These are phyloP conservation scores for Heliconius erato DNA, from an alignment of 2,888 invertebrate species.

Conservation along the genomic window DNA sequence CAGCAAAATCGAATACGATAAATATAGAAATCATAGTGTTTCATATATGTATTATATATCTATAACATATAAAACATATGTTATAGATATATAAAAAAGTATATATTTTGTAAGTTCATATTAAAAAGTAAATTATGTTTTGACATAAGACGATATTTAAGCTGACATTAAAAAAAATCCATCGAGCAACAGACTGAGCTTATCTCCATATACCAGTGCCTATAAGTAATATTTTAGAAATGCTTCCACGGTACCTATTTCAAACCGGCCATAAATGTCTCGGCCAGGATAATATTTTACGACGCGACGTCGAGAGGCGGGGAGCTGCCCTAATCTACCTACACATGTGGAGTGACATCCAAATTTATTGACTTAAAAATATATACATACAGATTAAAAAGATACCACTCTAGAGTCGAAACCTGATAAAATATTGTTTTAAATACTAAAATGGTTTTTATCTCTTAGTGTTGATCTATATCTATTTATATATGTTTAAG, in stretches of 20 bases:
- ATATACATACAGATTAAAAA: constrained; percentile 81
- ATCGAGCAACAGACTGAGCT: constrained; percentile 37
- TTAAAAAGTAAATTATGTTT: constrained; percentile 3
- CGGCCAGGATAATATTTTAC: constrained; percentile 83
- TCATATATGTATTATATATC: background rate
- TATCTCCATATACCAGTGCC: constrained; percentile 44
- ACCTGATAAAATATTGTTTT: constrained; percentile 46
- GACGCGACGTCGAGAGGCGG: constrained; percentile 71
- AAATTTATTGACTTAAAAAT: constrained; percentile 85
- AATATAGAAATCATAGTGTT: background rate
- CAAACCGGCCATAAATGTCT: constrained; percentile 81
- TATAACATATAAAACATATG: background rate
- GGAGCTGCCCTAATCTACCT: constrained; percentile 74
- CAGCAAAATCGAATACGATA: background rate
- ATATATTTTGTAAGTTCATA: too few relatives aligned
- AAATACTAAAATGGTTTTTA: constrained; percentile 11
- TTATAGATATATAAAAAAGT: too few relatives aligned
- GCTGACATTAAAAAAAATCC: constrained; percentile 16
- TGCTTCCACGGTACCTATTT: constrained; percentile 79
- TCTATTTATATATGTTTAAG: background rate
- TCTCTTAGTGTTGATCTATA: background rate
- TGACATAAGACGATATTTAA: background rate
- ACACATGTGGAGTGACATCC: constrained; percentile 82
- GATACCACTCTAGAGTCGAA: constrained; percentile 69
- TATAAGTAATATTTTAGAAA: constrained; percentile 65